These are phyloP conservation scores for Bombyx mori DNA, from an alignment of 1,140 invertebrate species.

Conservation along the genomic window ASM3026992v2 NC_085112.1:13883001-13883500, in stretches of 20 bases:
- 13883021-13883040: not conserved
- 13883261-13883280: conserved; percentile 64
- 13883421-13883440: conserved; percentile 37
- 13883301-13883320: conserved; percentile 67
- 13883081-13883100: conserved; percentile 67
- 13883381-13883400: conserved; percentile 60
- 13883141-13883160: conserved; percentile 71
- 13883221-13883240: conserved; percentile 59
- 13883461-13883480: conserved; percentile 48
- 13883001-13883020: not conserved
- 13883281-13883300: conserved; percentile 67
- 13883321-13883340: conserved; percentile 65
- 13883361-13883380: conserved; percentile 57
- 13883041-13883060: not conserved
- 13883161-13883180: conserved; percentile 70
- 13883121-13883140: conserved; percentile 71
- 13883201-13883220: conserved; percentile 66
- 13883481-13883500: conserved; percentile 61
- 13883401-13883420: conserved; percentile 39
- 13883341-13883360: conserved; percentile 60
- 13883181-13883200: conserved; percentile 65
- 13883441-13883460: conserved; percentile 49
- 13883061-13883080: conserved; percentile 21
- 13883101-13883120: conserved; percentile 62
- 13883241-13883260: conserved; percentile 56